Base-by-base conservation (phyloP, 1,140 invertebrate genomes). In the Vanessa tameamea region DNA sequence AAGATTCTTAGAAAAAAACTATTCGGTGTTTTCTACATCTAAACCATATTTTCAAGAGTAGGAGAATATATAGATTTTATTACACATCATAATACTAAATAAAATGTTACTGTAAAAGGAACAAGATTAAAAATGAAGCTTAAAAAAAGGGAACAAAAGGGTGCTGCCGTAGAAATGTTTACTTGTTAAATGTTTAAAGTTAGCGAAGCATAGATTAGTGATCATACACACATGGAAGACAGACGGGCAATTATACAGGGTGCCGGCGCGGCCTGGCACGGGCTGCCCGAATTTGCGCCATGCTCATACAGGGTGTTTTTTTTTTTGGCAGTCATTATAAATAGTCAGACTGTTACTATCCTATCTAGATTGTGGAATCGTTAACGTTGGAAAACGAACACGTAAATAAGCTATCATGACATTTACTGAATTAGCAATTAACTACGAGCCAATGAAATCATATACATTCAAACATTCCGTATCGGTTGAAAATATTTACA, bases 241-340 rank as follows among this genome's bases (percentile, higher is more conserved):
- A 80, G 80, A 80, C 83, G 80, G 84, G 87, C 87, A 91, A 91
- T 91, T 91, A 91, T 87, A 85, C 83, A 86, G 78, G 82, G 78
- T 81, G 75, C 80, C 80, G 78, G 83, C 81, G 83, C 85, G 80
- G 86, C 84, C 87, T 89, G 89, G 89, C 79, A 91, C 89, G 80
- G 79, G 53, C 53, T 53, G 53, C 87, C 88, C 87, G 85, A 91
- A 90, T 89, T 89, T 85, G 79, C 86, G 84, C 84, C 73, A 74
- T 75, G 73, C 78, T 80, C 79, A 79, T 79, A 90, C 85, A 85
- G 85, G 77, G 9, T 87, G 84, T 73, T 81, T 83, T 78, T 83
- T 78, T 79, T 78, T 82, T 79, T 80, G 76, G 77, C 77, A 77
- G 72, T 78, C 80, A 82, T 79, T 82, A 75, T 75, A 82, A 78